Evolutionary conservation across 2,888 invertebrate genomes (phyloP), one percentile per base, ranked within the genome.

Genomic region (Dexiosoma caninum): DNA sequence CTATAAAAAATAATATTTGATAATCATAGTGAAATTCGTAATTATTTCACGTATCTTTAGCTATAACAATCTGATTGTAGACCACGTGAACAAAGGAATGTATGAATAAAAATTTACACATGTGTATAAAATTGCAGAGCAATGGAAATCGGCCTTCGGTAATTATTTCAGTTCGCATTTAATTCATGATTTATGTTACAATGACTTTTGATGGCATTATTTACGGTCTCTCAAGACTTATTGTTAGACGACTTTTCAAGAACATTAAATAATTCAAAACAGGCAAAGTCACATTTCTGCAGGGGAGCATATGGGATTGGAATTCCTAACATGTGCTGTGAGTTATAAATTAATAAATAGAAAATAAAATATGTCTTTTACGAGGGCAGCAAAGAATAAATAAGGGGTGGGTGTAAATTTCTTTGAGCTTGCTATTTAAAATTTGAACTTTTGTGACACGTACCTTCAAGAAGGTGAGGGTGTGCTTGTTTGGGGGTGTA

Each of bases 181-280:
- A 46, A 27, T 46, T 44, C 27, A n/a, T 59, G 57, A 70, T 57
- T 59, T 30, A 55, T 23, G n/a, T 49, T 69, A 14, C 46, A 70
- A 57, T 46, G 23, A 1, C 23, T 46, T 57, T 23, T 9, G 12
- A 55, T 57, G 42, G 16, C 16, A 19, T 42, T 37, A 3, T 40
- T 19, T 14, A 42, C 14, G 10, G 0, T 12, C 14, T 9, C n/a
- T n/a, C 35, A n/a, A 2, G 16, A 14, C 16, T 21, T 35, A 19
- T 19, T 57, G 37, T 10, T 12, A 19, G 10, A 12, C 8, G 37
- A 57, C 12, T 40, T 57, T 32, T 19, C 35, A 37, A 23, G 14
- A 27, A 9, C 37, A 6, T 8, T 37, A 23, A 23, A 14, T 9
- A 59, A 21, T 42, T 40, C 8, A 55, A 35, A 1, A 55, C 35